Conservation (phyloP, 2,113 vertebrate species). For the Asarcornis scutulata region DNA sequence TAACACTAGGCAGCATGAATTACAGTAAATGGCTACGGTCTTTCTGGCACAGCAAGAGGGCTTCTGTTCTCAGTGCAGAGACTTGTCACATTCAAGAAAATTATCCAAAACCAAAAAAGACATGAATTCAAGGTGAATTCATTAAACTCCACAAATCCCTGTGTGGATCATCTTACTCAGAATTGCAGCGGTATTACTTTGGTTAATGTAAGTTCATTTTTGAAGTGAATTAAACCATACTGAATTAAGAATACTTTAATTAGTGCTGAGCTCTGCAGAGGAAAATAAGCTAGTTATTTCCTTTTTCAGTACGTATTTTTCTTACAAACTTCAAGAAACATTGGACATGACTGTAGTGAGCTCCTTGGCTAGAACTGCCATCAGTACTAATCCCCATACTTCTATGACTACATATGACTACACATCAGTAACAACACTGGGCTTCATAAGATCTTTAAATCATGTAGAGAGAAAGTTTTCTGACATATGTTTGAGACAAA, state of each 20-base stretch:
- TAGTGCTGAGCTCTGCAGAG: conserved; percentile 27
- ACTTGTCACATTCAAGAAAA: neutral
- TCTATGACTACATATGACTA: neutral
- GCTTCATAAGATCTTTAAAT: neutral
- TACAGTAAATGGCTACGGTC: neutral
- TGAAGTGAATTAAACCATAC: conserved; percentile 21
- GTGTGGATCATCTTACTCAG: neutral
- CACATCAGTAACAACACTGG: neutral
- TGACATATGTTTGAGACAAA: neutral
- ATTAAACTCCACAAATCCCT: conserved; percentile 8
- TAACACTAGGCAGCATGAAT: neutral
- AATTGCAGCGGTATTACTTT: neutral
- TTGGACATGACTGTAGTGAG: neutral
- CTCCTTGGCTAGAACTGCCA: neutral
- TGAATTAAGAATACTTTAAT: conserved; percentile 27
- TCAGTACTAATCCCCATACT: neutral
- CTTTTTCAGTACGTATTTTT: neutral
- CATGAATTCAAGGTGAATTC: conserved; percentile 13
- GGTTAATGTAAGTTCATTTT: neutral
- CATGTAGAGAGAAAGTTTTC: neutral
- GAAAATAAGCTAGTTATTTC: neutral
- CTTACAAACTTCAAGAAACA: neutral
- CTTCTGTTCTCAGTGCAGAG: neutral
- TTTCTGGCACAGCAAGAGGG: neutral
- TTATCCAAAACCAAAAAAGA: neutral